Percentiles rank a stretch among this genome's conserved stretches.
phyloP scores from a whole-genome alignment of 2,797 vertebrate species.

The Thamnophis elegans region DNA sequence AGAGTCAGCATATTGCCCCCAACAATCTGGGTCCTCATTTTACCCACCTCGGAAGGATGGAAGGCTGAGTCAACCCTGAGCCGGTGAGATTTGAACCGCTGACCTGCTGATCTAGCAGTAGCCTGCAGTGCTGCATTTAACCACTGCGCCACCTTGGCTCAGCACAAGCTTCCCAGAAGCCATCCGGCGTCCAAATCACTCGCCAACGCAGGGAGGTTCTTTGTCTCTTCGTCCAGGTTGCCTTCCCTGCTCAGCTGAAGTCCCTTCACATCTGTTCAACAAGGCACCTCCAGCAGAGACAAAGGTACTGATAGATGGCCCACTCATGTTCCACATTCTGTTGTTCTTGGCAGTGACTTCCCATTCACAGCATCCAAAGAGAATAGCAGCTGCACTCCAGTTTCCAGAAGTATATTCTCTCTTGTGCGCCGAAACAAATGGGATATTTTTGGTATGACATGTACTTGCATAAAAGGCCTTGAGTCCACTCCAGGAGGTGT shows the following conservation, averaged over 20 bases:
- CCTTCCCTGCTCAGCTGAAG: conserved; percentile 52
- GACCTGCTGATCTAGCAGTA: no score
- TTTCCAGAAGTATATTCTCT: conserved; percentile 40
- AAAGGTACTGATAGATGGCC: conserved; percentile 62
- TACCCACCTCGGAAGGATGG: no score
- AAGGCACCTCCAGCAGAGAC: conserved; percentile 54
- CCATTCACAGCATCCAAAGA: conserved; percentile 31
- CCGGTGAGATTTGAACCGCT: no score
- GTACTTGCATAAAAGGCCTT: conserved; percentile 10
- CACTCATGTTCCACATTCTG: conserved; percentile 60
- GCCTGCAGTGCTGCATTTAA: no score
- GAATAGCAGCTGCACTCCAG: conserved; percentile 22
- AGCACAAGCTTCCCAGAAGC: background rate
- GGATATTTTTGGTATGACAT: conserved; percentile 28
- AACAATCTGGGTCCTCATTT: no score
- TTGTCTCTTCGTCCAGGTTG: conserved; percentile 50
- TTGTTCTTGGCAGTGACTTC: conserved; percentile 61
- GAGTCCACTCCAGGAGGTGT: background rate
- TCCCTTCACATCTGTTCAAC: conserved; percentile 60
- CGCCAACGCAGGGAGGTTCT: conserved; percentile 4
- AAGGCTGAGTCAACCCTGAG: no score
- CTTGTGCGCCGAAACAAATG: conserved; percentile 31
- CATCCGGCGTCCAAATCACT: conserved; percentile 4
- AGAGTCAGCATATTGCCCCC: no score
- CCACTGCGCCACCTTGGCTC: background rate